Percentiles rank a stretch among this genome's conserved stretches.
Conservation (phyloP, 2,797 vertebrate genomes). For the Streptopelia turtur region DNA sequence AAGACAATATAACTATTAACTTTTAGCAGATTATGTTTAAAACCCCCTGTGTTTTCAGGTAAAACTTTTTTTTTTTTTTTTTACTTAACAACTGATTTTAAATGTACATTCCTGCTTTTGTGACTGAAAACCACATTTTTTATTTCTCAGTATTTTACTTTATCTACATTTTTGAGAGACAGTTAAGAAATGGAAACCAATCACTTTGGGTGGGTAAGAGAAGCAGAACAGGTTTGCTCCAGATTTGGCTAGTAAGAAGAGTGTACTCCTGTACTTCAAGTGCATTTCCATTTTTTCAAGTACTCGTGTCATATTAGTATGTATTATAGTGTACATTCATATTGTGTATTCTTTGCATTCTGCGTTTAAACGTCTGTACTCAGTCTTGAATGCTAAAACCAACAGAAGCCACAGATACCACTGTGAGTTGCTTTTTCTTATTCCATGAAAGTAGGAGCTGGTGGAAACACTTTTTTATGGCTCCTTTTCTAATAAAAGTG, state of each 20-base stretch:
- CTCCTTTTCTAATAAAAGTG: background rate
- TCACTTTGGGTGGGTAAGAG: background rate
- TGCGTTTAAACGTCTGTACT: background rate
- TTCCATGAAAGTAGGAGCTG: background rate
- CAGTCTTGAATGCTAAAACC: background rate
- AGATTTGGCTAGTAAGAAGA: background rate
- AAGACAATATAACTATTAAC: background rate
- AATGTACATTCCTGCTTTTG: background rate
- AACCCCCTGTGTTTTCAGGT: background rate
- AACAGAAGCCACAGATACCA: background rate
- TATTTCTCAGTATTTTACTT: background rate
- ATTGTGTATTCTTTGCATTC: background rate
- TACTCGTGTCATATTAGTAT: background rate
- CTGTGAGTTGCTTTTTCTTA: background rate
- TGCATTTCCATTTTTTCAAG: background rate
- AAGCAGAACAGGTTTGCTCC: background rate
- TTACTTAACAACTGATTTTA: background rate
- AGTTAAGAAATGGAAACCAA: background rate
- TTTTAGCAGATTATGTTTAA: background rate
- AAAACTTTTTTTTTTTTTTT: background rate
- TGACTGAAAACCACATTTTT: background rate
- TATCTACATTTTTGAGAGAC: background rate
- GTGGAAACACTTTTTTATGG: rapidly evolving
- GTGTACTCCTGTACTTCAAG: background rate
- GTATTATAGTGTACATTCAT: background rate